Percentiles rank a stretch among this genome's conserved stretches.
Evolutionary conservation across 2,797 vertebrate species (phyloP).

Genomic region (Danio aesculapii): DNA sequence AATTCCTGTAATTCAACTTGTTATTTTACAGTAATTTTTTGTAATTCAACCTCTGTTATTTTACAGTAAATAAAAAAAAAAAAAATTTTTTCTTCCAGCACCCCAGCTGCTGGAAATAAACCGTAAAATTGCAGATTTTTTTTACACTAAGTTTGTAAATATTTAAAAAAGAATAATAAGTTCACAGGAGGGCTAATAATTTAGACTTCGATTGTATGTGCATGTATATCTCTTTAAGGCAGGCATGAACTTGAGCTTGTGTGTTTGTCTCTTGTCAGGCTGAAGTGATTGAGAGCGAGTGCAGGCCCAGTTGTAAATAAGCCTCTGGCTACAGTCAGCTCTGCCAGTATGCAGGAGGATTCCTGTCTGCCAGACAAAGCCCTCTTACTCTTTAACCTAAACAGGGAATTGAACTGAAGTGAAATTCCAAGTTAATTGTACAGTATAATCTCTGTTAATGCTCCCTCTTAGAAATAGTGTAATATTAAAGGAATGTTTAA

Average conservation of each 20-base stretch:
- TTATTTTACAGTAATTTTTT: no score
- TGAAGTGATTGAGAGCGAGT: conserved; percentile 64
- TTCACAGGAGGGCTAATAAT: no score
- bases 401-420: conserved; percentile 52
- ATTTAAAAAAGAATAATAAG: no score
- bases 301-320: conserved; percentile 60
- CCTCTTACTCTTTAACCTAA: conserved; percentile 59
- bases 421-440: background rate
- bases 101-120: no score
- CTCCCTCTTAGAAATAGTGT: background rate
- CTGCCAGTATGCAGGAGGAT: conserved; percentile 64
- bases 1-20: no score
- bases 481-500: no score
- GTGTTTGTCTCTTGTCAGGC: conserved; percentile 62
- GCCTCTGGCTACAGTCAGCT: conserved; percentile 62
- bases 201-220: background rate
- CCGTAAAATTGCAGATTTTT: no score
- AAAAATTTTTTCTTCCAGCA: no score
- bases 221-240: conserved; percentile 64
- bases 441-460: background rate
- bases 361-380: conserved; percentile 49
- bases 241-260: conserved; percentile 70
- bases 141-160: no score
- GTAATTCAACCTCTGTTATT: no score
- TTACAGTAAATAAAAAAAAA: no score